These are phyloP conservation scores for Therioaphis trifolii DNA, from an alignment of 2,888 invertebrate species.

Conservation along the genomic window DNA sequence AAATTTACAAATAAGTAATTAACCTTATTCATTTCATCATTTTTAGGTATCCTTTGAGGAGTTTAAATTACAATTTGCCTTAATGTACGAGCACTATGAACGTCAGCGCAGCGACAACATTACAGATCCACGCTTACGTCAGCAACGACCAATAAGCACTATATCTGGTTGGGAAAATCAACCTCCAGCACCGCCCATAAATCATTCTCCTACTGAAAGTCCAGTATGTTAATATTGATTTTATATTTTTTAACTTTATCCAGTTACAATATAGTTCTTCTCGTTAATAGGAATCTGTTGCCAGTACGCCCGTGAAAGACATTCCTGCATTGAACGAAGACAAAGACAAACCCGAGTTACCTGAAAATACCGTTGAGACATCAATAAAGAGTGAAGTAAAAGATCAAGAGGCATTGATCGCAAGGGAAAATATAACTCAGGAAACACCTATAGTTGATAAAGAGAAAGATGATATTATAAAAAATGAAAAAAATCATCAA, in stretches of 20 bases:
- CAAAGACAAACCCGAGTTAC: background rate
- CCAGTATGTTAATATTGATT: constrained; percentile 22
- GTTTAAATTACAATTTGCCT: constrained; percentile 95
- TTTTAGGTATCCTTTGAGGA: constrained; percentile 97
- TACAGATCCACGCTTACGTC: constrained; percentile 91
- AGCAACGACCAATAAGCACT: constrained; percentile 93
- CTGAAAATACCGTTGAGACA: background rate
- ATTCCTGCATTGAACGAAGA: background rate
- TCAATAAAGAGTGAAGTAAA: constrained; percentile 19
- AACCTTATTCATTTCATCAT: constrained; percentile 42
- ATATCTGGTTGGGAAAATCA: constrained; percentile 88
- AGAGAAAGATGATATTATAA: background rate
- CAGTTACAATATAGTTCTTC: background rate
- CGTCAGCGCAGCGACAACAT: constrained; percentile 93
- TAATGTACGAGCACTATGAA: constrained; percentile 97
- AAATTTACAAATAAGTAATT: constrained; percentile 29
- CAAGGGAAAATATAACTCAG: background rate
- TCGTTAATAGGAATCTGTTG: constrained; percentile 26
- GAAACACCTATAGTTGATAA: background rate
- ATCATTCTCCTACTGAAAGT: constrained; percentile 52
- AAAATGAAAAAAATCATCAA: background rate
- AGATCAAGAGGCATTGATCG: background rate
- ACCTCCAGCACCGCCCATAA: constrained; percentile 55
- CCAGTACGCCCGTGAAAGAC: constrained; percentile 45
- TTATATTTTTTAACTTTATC: background rate